Percentiles rank a stretch among this genome's conserved stretches.
Evolutionary conservation across 92 coral and sea anemone species (phyloP).

Genomic region (Actinernus sp.): DNA sequence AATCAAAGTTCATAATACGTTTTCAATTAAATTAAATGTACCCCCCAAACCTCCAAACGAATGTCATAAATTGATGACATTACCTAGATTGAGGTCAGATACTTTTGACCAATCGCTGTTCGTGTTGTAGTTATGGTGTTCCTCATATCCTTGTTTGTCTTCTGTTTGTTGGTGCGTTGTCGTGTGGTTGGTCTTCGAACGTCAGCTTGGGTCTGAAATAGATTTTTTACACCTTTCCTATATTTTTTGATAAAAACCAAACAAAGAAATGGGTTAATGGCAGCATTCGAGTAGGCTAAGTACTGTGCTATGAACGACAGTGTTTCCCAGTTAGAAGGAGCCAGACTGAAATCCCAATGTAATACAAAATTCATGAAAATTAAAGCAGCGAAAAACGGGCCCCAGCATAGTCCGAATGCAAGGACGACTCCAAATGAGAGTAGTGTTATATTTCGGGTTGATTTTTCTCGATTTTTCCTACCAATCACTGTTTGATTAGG

Average conservation of each 20-base stretch:
- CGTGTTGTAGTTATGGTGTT: too few relatives aligned
- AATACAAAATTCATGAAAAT: not conserved
- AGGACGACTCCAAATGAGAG: conserved; percentile 20
- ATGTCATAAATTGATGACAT: too few relatives aligned
- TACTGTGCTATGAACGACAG: conserved; percentile 9
- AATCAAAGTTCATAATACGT: too few relatives aligned
- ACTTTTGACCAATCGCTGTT: too few relatives aligned
- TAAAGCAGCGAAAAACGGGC: conserved; percentile 11
- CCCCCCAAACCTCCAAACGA: too few relatives aligned
- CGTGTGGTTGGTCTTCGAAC: too few relatives aligned
- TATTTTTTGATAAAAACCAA: conserved; percentile 12
- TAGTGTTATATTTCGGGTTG: conserved; percentile 12
- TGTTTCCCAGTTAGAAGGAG: not conserved
- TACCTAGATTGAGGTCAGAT: too few relatives aligned
- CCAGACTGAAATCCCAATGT: not conserved
- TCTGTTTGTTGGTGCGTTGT: too few relatives aligned
- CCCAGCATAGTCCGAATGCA: conserved; percentile 30
- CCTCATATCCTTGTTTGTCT: too few relatives aligned
- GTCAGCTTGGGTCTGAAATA: too few relatives aligned
- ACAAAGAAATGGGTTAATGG: conserved; percentile 10
- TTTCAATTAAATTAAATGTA: too few relatives aligned
- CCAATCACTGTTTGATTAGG: not conserved
- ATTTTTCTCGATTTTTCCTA: conserved; percentile 4
- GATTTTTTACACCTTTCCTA: conserved; percentile 9
- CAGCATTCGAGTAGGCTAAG: conserved; percentile 22